Base-by-base conservation (phyloP, 2,888 invertebrate genomes). In the Dinocampus coccinellae region DNA sequence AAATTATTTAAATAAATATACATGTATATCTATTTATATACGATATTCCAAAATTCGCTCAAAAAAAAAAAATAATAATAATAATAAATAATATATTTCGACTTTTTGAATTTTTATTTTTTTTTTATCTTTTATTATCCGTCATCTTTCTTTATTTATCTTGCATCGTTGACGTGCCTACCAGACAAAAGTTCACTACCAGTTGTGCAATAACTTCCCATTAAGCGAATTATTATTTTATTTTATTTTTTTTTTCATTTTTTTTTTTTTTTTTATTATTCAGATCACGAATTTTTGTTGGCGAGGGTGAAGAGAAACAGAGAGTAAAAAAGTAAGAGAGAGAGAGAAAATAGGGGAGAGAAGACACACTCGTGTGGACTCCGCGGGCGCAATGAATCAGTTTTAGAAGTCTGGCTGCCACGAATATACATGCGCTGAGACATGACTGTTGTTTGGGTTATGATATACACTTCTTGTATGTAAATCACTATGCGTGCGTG, bases 401-500 rank as follows among this genome's bases (percentile, higher is more conserved):
- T 82, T 84, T 84, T 83, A 84, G 82, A 80, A 79, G 81, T 80
- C 77, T 76, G 79, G 77, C 75, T 79, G 81, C 79, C 79, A 75
- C 24, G 79, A 78, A 81, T 72, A 80, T 81, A 81, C 79, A 80
- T 78, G 16, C 16, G 16, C 16, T 16, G 47, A 47, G 16, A 47
- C 47, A 16, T 73, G 73, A 73, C 72, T 77, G 82, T 83, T 84
- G 81, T 84, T 84, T 82, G 83, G 79, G 76, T 82, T 82, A 81
- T 84, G 84, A 84, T 85, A 82, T 82, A 82, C 81, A 79, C 79
- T 73, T 79, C 80, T 82, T 78, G 79, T 79, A 82, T 83, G 85
- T 80, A 82, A 84, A 85, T 84, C 77, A 77, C 65, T 47, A 70
- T 73, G 61, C 70, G 71, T 73, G 61, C 70, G 73, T 66, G 69